Base-by-base conservation (phyloP, 2,113 vertebrate genomes). In the Campylomormyrus numenius region DNA sequence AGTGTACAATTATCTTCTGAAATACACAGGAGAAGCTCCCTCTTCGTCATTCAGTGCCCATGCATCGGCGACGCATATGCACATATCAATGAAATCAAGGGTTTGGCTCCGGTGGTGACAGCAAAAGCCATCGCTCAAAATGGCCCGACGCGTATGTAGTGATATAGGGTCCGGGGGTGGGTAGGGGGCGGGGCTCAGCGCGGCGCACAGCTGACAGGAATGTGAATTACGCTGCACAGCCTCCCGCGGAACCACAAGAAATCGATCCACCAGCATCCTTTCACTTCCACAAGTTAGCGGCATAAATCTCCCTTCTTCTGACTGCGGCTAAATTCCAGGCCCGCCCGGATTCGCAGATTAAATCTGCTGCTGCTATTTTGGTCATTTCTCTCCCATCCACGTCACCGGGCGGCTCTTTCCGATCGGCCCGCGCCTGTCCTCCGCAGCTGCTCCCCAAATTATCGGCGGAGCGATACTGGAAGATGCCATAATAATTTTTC, bases 321-420 rank as follows among this genome's bases (percentile, higher is more conserved):
- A 53, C 50, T 56, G 49, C 27, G 8, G 85, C n/a, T 53, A 21
- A 53, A 87, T 53, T 87, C 50, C 85, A 56, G 85, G 31, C n/a
- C 48, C 5, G 8, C 62, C 62, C 50, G 11, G 10, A 46, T 48
- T 48, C 83, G 9, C 39, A 48, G 83, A 85, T 85, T 46, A n/a
- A 85, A 85, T 85, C 39, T 85, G 83, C 83, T 85, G 45, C 83
- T 45, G 50, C n/a, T 35, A 13, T 89, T 89, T 89, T 89, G 35
- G 58, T n/a, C 31, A 70, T 70, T 27, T 39, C 31, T 53, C 85
- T 53, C 50, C 50, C 17, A 1, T 52, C 17, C 49, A 35, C 48
- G 48, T 8, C 48, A 35, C n/a, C n/a, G 6, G 85, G 85, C 21
- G 35, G 48, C 48, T 87, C 50, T 10, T 17, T 87, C 85, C 15